These are phyloP conservation scores for Hycleus cichorii DNA, from an alignment of 1,140 invertebrate species.

Conservation along the genomic window DNA sequence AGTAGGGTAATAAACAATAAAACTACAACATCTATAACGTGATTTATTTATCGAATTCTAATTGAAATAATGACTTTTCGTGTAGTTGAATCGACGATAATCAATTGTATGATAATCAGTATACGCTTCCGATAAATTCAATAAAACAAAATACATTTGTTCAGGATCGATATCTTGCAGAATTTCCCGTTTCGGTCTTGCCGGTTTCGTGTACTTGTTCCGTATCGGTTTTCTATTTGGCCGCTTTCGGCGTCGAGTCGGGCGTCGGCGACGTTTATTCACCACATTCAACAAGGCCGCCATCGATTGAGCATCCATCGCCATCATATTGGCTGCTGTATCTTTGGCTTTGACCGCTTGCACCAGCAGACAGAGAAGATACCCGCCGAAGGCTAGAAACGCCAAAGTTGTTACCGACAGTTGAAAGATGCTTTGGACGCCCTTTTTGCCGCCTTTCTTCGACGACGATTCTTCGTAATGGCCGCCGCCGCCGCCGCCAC, in stretches of 20 bases:
- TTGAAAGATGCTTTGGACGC: conserved; percentile 60
- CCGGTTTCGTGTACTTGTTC: conserved; percentile 21
- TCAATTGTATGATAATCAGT: conserved; percentile 33
- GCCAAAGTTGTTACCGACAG: conserved; percentile 63
- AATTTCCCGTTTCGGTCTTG: conserved; percentile 26
- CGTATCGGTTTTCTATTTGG: conserved; percentile 13
- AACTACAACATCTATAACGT: not conserved
- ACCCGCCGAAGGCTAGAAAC: conserved; percentile 71
- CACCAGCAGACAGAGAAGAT: conserved; percentile 64
- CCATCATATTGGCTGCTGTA: conserved; percentile 29
- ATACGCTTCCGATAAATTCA: conserved; percentile 50
- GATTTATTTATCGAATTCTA: conserved; percentile 4
- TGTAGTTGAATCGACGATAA: conserved; percentile 26
- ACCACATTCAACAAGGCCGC: conserved; percentile 3
- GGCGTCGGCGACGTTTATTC: conserved; percentile 33
- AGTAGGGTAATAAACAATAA: not conserved
- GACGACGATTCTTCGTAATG: conserved; percentile 37
- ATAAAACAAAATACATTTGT: conserved; percentile 44
- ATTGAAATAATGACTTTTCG: conserved; percentile 13
- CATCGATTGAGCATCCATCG: conserved; percentile 6
- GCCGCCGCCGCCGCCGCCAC: conserved; percentile 35
- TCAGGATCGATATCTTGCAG: conserved; percentile 41
- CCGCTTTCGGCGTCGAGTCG: not conserved
- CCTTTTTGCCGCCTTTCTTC: conserved; percentile 45
- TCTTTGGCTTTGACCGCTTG: conserved; percentile 56